Evolutionary conservation across 2,888 invertebrate genomes (phyloP), one percentile per base, ranked within the genome.

Genomic region (Oscheius sp.): DNA sequence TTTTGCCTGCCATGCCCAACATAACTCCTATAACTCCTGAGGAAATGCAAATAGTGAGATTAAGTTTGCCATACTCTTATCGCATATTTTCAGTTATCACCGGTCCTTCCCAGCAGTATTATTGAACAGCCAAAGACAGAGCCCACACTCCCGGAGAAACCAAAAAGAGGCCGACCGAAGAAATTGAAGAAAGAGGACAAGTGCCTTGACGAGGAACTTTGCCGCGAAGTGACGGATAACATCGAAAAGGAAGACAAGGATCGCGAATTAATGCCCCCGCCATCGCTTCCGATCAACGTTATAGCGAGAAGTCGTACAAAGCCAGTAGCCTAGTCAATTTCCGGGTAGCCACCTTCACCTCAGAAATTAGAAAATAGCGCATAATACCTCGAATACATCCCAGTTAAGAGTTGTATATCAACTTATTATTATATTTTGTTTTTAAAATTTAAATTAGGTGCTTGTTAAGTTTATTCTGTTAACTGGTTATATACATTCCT

Each of bases 201-300:
- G 74, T 80, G 77, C 25, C 33, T 79, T 8, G 77, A 79, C 58
- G 79, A 79, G 31, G 77, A 67, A 17, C 65, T 77, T 3, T 74
- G 61, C 27, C 74, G 70, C 45, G 74, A 76, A 39, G 77, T 74
- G 0, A 69, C 75, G 15, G 58, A 48, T 31, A 69, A 69, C 27
- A 66, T 78, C 20, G 76, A 71, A 20, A 75, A 74, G 55, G 78
- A 75, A 63, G 78, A 78, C 63, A 74, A 65, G 42, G 81, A 81
- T 65, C 75, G 79, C 12, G 75, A 76, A 33, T 45, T 81, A 68
- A 81, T 81, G 81, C 81, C 81, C 1, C 81, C 81, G n/a, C 81
- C 81, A 10, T 70, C 77, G 15, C 68, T 81, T 29, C 80, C 80
- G 4, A 70, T 77, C 20, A 73, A 72, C 33, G 64, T 72, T 20